phyloP scores from a whole-genome alignment of 2,888 invertebrate genomes.

The Tyria jacobaeae region DNA sequence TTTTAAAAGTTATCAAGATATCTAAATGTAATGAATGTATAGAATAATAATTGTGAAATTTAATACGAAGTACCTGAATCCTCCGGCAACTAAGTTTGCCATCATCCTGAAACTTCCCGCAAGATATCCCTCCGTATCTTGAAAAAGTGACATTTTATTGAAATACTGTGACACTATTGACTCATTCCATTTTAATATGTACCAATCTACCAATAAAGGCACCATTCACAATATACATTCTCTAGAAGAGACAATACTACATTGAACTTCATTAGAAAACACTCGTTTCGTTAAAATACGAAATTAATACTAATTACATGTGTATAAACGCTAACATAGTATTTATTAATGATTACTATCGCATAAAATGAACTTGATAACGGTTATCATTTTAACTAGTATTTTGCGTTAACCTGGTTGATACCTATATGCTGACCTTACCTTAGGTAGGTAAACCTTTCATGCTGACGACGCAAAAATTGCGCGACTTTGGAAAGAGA shows the following conservation, averaged over 20 bases:
- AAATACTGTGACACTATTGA: slow-evolving; percentile 7
- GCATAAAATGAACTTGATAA: slow-evolving; percentile 59
- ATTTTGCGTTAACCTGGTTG: background rate
- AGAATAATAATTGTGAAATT: background rate
- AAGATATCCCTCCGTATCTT: slow-evolving; percentile 26
- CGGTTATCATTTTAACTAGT: slow-evolving; percentile 43
- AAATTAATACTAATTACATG: slow-evolving; percentile 65
- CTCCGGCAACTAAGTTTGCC: slow-evolving; percentile 10
- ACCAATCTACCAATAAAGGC: background rate
- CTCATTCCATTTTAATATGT: slow-evolving; percentile 9
- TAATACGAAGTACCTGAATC: slow-evolving; percentile 18
- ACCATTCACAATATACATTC: background rate
- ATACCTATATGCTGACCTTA: background rate
- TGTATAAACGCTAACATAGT: slow-evolving; percentile 16
- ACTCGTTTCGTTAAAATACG: slow-evolving; percentile 45
- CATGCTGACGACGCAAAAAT: too few relatives aligned
- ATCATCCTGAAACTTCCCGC: slow-evolving; percentile 19
- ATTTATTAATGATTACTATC: slow-evolving; percentile 44
- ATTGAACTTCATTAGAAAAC: slow-evolving; percentile 12
- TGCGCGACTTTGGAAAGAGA: too few relatives aligned
- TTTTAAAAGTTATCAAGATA: too few relatives aligned
- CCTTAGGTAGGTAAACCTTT: too few relatives aligned
- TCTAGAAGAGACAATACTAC: slow-evolving; percentile 3
- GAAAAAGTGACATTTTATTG: slow-evolving; percentile 10
- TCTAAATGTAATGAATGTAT: background rate